Evolutionary conservation across 2,888 invertebrate genomes (phyloP).

Genomic region (Bellardia bayeri): DNA sequence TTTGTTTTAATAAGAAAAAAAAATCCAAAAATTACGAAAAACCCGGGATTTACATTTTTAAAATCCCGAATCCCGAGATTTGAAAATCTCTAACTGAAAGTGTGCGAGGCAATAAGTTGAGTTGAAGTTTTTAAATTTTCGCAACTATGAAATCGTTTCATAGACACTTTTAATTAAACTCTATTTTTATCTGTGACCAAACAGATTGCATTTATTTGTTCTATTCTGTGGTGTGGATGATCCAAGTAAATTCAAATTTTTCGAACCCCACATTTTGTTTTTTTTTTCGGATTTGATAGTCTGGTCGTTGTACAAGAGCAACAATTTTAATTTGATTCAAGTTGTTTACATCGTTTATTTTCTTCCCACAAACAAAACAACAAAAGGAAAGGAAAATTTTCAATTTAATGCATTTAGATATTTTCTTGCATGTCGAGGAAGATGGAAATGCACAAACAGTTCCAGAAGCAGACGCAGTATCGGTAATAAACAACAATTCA

Average conservation of each 20-base stretch:
- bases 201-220: neutral
- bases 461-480: conserved; percentile 12
- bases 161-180: too few species aligned
- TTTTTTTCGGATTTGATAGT: neutral
- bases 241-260: neutral
- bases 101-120: too few species aligned
- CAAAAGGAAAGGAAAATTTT: conserved; percentile 1
- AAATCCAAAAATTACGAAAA: too few species aligned
- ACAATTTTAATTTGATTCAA: conserved; percentile 14
- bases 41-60: too few species aligned
- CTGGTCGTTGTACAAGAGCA: neutral
- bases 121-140: too few species aligned
- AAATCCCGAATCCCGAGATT: too few species aligned
- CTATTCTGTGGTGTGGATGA: neutral
- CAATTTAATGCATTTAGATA: conserved; percentile 1
- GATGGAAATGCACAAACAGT: neutral
- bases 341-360: conserved; percentile 54
- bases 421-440: neutral
- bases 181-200: too few species aligned
- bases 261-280: neutral
- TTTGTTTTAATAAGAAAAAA: too few species aligned
- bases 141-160: too few species aligned
- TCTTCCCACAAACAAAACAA: conserved; percentile 20
- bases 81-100: too few species aligned
- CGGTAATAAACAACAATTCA: conserved; percentile 15